Percentiles rank a stretch among this genome's conserved stretches.
Evolutionary conservation across 2,113 vertebrate genomes (phyloP).

Genomic region (Lonchura striata): DNA sequence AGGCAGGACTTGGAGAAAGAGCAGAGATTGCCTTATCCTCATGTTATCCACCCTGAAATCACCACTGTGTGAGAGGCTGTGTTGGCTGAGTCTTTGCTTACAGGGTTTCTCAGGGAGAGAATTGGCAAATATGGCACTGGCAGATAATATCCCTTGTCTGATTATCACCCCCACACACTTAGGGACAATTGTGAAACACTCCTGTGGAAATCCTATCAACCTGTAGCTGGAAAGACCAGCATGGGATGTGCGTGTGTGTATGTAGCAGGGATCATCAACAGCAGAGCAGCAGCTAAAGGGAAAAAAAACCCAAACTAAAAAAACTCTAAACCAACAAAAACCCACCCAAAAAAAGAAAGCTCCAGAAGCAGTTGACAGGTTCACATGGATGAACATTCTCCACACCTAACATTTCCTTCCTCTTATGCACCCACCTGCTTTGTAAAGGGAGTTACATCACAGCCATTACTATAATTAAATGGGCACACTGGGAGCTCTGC

Average conservation of each 20-base stretch:
- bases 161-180: neutral
- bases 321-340: neutral
- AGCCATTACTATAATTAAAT: neutral
- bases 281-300: neutral
- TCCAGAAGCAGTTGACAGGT: neutral
- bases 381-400: neutral
- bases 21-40: neutral
- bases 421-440: neutral
- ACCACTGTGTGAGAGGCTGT: neutral
- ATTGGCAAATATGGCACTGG: neutral
- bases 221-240: neutral
- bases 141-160: neutral
- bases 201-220: neutral
- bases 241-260: accelerated
- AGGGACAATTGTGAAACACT: neutral
- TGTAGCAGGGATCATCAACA: neutral
- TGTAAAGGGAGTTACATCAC: neutral
- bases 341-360: neutral
- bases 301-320: neutral
- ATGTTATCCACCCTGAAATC: neutral
- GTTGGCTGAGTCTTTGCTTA: neutral
- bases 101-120: neutral
- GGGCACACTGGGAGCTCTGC: neutral
- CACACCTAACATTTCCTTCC: neutral
- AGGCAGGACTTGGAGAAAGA: neutral